Evolutionary conservation across 1,140 invertebrate species (phyloP), one percentile per base, ranked within the genome.

Genomic region (Orussus abietinus): DNA sequence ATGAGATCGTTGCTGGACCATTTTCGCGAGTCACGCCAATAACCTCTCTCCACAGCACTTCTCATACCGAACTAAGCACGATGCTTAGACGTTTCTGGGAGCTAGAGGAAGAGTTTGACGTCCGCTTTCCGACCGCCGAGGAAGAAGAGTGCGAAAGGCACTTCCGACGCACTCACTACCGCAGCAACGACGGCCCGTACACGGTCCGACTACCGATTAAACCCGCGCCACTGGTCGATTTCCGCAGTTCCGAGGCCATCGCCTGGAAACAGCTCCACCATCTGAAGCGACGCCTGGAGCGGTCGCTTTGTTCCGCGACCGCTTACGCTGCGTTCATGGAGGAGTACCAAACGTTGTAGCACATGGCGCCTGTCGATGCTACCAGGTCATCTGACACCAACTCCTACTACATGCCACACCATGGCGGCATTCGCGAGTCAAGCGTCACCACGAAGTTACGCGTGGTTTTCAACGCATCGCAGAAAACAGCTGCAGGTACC

Each of bases 401-500:
- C 3, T 28, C 41, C n/a, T 51, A 45, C 30, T 61, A 52, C 35
- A 22, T 63, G n/a, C 42, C 49, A 5, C 58, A 68, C 45, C 60
- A 64, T 38, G 30, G 48, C 9, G 52, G 66, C 1, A 21, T 56
- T 10, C 45, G 53, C 14, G 36, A 26, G 1, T n/a, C 19, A 1
- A 59, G 45, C n/a, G 43, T 34, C 10, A 61, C 55, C 2, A 62
- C 66, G 0, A 60, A 60, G 34, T 15, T 64, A 1, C 30, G 66
- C 14, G 61, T 69, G 5, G 68, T 72, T 1, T 71, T 69, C 43
- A 54, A 68, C 37, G 61, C 49, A 14, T 55, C 49, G 7, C 45
- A 49, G 22, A 53, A 54, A 22, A 51, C 52, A 4, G 37, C 35
- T 5, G 42, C 21, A 5, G 54, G 53, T 0, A 21, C 38, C 12